Evolutionary conservation across 1,140 invertebrate species (phyloP), one percentile per base, ranked within the genome.

Genomic region (Drosophila lacteicornis): DNA sequence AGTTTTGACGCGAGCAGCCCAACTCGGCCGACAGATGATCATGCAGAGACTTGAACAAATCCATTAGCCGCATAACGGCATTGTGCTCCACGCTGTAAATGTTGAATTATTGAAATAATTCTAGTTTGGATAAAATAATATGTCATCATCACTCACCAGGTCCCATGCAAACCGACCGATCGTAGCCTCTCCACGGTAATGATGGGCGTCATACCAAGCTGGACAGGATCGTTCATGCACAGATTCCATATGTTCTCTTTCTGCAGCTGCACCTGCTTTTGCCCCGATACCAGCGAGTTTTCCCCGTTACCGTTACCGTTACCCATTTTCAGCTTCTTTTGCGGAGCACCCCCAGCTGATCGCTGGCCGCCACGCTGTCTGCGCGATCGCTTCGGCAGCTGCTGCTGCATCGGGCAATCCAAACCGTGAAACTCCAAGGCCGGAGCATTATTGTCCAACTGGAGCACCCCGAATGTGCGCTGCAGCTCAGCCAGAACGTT

Each of bases 41-140:
- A 51, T 92, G 84, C 50, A 92, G 15, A 3, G 85, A 80, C 13
- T 65, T 76, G 15, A 92, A 80, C 1, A 91, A 25, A 22, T 74
- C 56, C 68, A 92, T 56, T 12, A 92, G 27, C 13, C 84, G 84
- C 19, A 66, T 11, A 3, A 88, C 61, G 4, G 22, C 9, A 63
- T 74, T 86, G 13, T 45, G 43, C 43, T 75, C 74, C 11, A 27
- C 7, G 30, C 85, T 88, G 38, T 0, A 49, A 27, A 36, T 11
- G 3, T 36, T 11, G 2, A 36, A 56, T 15, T 38, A 40, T 19
- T 11, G 2, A 45, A 19, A 19, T 4, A 2, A 9, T 22, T 22
- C 6, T 13, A 7, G 12, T n/a, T n/a, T 43, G 3, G 15, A n/a
- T 13, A n/a, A 42, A 42, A 42, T n/a, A 12, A 12, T 22, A 53